Percentiles rank a stretch among this genome's conserved stretches.
These are phyloP conservation scores for Lacanobia oleracea DNA, from an alignment of 2,888 invertebrate genomes.

Conservation along the genomic window DNA sequence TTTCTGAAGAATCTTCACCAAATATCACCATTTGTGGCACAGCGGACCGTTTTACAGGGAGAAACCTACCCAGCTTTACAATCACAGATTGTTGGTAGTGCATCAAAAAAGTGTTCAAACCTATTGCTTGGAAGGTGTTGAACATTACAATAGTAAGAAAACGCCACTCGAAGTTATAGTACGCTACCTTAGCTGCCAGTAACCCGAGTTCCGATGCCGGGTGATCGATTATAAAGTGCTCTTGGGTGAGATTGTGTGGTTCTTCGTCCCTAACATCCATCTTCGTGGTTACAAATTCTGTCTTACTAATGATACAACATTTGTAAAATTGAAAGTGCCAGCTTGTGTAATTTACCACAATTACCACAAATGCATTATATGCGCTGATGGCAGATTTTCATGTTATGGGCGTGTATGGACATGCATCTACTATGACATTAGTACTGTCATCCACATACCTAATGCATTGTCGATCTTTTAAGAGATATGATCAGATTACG, in stretches of 20 bases:
- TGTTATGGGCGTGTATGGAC: slow-evolving; percentile 33
- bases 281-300: slow-evolving; percentile 16
- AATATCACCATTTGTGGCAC: slow-evolving; percentile 76
- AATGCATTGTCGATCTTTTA: slow-evolving; percentile 58
- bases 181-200: slow-evolving; percentile 78
- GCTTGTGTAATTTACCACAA: slow-evolving; percentile 28
- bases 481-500: slow-evolving; percentile 44
- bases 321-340: slow-evolving; percentile 25
- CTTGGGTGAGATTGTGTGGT: slow-evolving; percentile 45
- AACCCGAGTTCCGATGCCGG: slow-evolving; percentile 67
- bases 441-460: slow-evolving; percentile 37
- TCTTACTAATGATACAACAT: slow-evolving; percentile 18
- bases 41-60: slow-evolving; percentile 55
- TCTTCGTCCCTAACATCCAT: slow-evolving; percentile 37
- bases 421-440: slow-evolving; percentile 49
- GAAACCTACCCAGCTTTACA: slow-evolving; percentile 70
- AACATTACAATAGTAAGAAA: slow-evolving; percentile 75
- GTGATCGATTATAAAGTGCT: slow-evolving; percentile 59
- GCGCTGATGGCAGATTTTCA: slow-evolving; percentile 47
- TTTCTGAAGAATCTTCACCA: slow-evolving; percentile 69
- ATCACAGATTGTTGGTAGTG: slow-evolving; percentile 71
- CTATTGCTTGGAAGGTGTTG: slow-evolving; percentile 65
- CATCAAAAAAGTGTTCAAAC: slow-evolving; percentile 72
- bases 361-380: slow-evolving; percentile 25
- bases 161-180: slow-evolving; percentile 80